Evolutionary conservation across 2,888 invertebrate genomes (phyloP).

Genomic region (Leptarthrus brevirostris): DNA sequence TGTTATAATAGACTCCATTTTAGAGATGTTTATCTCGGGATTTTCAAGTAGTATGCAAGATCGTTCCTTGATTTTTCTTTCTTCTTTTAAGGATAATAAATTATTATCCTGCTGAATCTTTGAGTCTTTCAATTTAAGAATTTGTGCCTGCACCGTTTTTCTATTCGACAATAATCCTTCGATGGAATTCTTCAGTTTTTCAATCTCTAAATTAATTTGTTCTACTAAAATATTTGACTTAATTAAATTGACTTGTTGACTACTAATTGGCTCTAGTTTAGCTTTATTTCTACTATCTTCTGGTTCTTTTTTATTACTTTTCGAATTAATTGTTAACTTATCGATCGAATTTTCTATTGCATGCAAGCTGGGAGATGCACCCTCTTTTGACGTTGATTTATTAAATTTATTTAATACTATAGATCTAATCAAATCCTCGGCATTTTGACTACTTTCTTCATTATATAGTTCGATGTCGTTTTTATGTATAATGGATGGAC

Average conservation of each 20-base stretch:
- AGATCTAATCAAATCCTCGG: constrained; percentile 49
- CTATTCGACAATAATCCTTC: constrained; percentile 62
- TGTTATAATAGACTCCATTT: constrained; percentile 72
- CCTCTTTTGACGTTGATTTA: neutral
- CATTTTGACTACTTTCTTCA: constrained; percentile 20
- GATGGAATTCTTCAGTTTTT: constrained; percentile 64
- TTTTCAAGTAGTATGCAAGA: constrained; percentile 75
- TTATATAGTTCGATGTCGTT: constrained; percentile 56
- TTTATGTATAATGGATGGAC: constrained; percentile 57
- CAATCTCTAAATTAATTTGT: constrained; percentile 56
- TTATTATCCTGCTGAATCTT: constrained; percentile 64
- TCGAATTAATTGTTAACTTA: constrained; percentile 42
- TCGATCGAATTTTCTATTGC: constrained; percentile 33
- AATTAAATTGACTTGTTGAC: constrained; percentile 33
- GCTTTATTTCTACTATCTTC: neutral
- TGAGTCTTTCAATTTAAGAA: constrained; percentile 58
- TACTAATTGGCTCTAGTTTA: constrained; percentile 11
- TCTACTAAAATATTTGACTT: constrained; percentile 52
- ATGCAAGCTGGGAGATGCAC: neutral
- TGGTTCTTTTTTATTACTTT: constrained; percentile 1
- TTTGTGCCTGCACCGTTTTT: constrained; percentile 55
- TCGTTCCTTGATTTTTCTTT: constrained; percentile 70
- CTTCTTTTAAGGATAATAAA: constrained; percentile 65
- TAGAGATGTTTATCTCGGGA: constrained; percentile 72
- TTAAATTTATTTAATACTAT: constrained; percentile 23